These are phyloP conservation scores for Phasia obesa DNA, from an alignment of 2,888 invertebrate genomes.

Conservation along the genomic window DNA sequence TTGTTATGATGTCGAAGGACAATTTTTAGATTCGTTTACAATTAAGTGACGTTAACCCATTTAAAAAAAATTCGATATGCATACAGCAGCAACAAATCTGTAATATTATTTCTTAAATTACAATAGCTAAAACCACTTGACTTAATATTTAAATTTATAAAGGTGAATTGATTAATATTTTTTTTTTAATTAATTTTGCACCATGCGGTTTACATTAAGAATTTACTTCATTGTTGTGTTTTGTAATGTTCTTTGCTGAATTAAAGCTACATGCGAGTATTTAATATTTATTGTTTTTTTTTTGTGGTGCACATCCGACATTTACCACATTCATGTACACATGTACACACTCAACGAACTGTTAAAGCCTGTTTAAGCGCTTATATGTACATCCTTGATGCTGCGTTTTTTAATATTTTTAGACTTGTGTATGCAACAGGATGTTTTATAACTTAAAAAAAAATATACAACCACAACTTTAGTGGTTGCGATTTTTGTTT, in stretches of 20 bases:
- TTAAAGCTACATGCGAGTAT: slow-evolving; percentile 58
- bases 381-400: slow-evolving; percentile 50
- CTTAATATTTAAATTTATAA: neutral
- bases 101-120: no score
- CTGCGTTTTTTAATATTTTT: slow-evolving; percentile 28
- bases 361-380: slow-evolving; percentile 53
- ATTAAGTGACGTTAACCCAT: no score
- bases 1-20: no score
- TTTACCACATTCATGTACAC: slow-evolving; percentile 39
- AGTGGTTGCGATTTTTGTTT: slow-evolving; percentile 11
- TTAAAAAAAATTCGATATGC: no score
- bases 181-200: slow-evolving; percentile 42
- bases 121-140: no score
- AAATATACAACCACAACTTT: slow-evolving; percentile 2
- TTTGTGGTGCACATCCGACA: slow-evolving; percentile 32
- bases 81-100: no score
- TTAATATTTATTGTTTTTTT: neutral
- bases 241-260: slow-evolving; percentile 27
- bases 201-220: slow-evolving; percentile 59
- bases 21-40: no score
- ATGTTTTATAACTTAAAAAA: slow-evolving; percentile 46
- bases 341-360: slow-evolving; percentile 22
- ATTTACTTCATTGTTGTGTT: slow-evolving; percentile 29
- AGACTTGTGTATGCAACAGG: slow-evolving; percentile 54
- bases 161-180: slow-evolving; percentile 34